Evolutionary conservation across 2,797 vertebrate species (phyloP), one percentile per base, ranked within the genome.

Genomic region (Cossypha heuglini): DNA sequence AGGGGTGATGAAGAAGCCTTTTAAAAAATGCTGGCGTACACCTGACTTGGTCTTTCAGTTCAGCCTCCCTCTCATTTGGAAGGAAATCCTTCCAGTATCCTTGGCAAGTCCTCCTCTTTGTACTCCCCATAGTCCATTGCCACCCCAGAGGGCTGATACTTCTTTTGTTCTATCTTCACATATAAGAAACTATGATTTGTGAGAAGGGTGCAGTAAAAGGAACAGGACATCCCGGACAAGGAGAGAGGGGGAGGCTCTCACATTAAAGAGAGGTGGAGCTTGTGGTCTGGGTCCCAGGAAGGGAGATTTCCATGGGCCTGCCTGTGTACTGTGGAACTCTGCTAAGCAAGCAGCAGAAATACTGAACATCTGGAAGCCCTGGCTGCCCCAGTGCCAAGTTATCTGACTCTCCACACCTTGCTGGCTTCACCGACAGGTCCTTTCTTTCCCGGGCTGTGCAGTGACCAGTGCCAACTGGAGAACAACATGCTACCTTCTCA

Each of bases 221-320:
- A 74, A 11, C 11, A 69, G 52, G 16, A 49, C 10, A 51, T 28
- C 13, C 8, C 26, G 4, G 6, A 18, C 26, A 76, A 76, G 29
- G 29, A 48, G 19, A 20, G 10, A 48, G 4, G 4, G 51, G 31
- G 33, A 33, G 9, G 8, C 17, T 67, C 15, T 71, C 17, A 17
- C 15, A 13, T 4, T 7, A 5, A 18, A 33, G 16, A 52, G 21
- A 63, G 6, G n/a, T 1, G 11, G 38, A 9, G 10, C 5, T 42
- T 19, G 15, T 25, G 14, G 3, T 42, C 42, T 42, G 29, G 6
- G 5, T 28, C 11, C 24, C 26, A 25, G 46, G 28, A 82, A n/a
- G 5, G 20, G 13, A 61, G 16, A 57, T 4, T 8, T 6, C 40
- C 16, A 20, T 6, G 2, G 28, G 16, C 25, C 28, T 57, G 10